These are phyloP conservation scores for Xenotilapia longispinis DNA, from an alignment of 2,113 vertebrate species.

Conservation along the genomic window DNA sequence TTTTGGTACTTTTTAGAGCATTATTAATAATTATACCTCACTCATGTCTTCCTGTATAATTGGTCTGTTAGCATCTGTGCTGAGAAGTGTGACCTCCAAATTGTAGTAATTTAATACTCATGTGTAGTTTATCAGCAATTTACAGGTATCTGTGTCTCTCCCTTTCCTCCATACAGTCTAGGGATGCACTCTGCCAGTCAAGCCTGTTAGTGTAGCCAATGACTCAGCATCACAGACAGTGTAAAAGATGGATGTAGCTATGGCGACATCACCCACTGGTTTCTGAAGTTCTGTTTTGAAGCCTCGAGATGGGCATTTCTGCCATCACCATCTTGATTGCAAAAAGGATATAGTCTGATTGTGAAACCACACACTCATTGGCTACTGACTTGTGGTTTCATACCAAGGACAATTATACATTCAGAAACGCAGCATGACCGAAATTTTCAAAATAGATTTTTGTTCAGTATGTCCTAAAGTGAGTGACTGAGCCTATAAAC, in stretches of 20 bases:
- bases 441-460: neutral
- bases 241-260: neutral
- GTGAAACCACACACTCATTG: neutral
- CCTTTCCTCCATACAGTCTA: neutral
- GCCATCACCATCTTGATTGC: neutral
- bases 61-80: neutral
- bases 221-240: neutral
- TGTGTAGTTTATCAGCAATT: neutral
- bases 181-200: neutral
- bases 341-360: neutral
- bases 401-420: neutral
- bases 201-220: neutral
- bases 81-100: neutral
- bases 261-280: neutral
- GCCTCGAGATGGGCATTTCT: neutral
- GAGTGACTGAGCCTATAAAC: neutral
- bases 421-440: neutral
- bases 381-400: neutral
- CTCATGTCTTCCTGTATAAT: neutral
- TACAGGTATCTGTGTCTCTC: neutral
- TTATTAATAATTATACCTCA: neutral
- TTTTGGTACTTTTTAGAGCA: neutral
- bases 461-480: neutral
- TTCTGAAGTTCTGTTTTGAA: neutral
- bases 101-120: neutral